Percentiles rank a stretch among this genome's conserved stretches.
These are phyloP conservation scores for Plestiodon gilberti DNA, from an alignment of 2,113 vertebrate species.

Conservation along the genomic window DNA sequence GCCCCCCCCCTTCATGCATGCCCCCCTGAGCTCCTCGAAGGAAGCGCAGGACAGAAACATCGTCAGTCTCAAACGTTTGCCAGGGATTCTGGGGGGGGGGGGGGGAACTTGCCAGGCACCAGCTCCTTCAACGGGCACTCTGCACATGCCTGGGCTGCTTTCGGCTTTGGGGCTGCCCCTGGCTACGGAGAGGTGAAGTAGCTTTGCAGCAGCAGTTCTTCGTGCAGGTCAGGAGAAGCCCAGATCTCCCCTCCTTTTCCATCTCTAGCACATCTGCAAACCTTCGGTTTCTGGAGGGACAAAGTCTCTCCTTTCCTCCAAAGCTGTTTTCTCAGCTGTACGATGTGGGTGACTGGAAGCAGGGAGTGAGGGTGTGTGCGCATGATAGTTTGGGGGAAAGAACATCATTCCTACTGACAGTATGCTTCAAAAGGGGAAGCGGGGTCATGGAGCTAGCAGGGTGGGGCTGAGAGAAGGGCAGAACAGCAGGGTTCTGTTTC, in stretches of 20 bases:
- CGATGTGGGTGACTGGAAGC: neutral
- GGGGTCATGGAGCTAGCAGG: neutral
- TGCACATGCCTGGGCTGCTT: too few species aligned
- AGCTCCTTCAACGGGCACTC: neutral
- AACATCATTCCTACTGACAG: neutral
- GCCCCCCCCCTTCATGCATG: too few species aligned
- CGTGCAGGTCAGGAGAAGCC: neutral
- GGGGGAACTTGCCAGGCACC: too few species aligned
- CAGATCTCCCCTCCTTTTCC: neutral
- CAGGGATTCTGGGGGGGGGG: too few species aligned
- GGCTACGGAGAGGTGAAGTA: neutral
- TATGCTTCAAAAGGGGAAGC: neutral
- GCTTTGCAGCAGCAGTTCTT: neutral
- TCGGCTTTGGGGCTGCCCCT: neutral
- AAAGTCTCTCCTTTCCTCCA: neutral
- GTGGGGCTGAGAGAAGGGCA: neutral
- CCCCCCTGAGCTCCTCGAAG: neutral
- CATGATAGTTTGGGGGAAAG: neutral
- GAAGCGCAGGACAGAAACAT: too few species aligned
- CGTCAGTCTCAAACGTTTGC: neutral
- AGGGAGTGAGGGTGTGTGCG: neutral
- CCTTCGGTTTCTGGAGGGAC: neutral
- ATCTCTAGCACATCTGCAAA: neutral
- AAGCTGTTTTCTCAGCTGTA: conserved; percentile 20
- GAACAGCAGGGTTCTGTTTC: neutral